Base-by-base conservation (phyloP, 64 coral and sea anemone species). In the Cladopsammia gracilis region DNA sequence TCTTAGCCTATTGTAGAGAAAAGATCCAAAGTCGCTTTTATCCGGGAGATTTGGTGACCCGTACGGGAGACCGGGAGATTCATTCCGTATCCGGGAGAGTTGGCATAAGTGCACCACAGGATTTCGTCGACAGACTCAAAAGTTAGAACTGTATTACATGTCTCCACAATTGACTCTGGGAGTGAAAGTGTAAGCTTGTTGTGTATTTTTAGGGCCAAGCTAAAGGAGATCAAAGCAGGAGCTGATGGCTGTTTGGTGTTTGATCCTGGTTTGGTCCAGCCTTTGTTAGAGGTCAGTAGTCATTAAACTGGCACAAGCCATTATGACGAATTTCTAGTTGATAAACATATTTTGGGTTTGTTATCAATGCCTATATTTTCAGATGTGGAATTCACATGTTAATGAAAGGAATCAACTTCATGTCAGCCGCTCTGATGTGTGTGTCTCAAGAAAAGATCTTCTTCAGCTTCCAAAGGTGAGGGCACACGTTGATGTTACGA, bases 231-330 rank as follows among this genome's bases (percentile, higher is more conserved):
- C 49, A 79, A 96, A 71, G 91, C 95, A 61, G 95, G 95, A 87
- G 95, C 80, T 18, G 95, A 96, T 71, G 95, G 95, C 11, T 90
- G 93, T 72, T 66, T 96, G 48, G 95, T 96, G 48, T 96, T 96
- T 87, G 95, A 96, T 80, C 78, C 87, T 24, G 71, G 90, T 73
- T 80, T 96, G 6, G 61, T 96, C 3, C 62, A 45, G 11, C 91
- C 91, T 46, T 72, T 96, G 10, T 78, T 54, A 5, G 44, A 96
- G 87, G 95, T 96, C 25, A 71, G 57, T 87, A 43, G 24, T 81
- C 5, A 11, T 19, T 18, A 1, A 26, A 1, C 10, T 70, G 4
- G 24, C 23, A 70, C 46, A 6, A 72, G 34, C 34, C 34, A 34
- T 34, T 34, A 34, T 34, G 34, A 34, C 2, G 34, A 34, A 34